Conservation (phyloP, 2,888 invertebrate genomes). For the Protonemura montana region DNA sequence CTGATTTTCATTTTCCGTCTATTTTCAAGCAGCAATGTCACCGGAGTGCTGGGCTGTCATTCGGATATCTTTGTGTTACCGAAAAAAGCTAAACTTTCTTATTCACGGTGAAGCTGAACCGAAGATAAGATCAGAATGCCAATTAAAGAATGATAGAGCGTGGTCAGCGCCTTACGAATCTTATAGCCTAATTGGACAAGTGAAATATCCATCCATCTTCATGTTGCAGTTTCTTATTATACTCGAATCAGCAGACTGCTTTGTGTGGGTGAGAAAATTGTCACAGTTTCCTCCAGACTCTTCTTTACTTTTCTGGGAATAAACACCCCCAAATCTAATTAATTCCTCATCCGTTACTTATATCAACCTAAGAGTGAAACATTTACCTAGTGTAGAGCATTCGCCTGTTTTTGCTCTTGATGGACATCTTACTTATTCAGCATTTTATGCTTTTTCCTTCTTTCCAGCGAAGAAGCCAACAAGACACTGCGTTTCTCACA, state of each 20-base stretch:
- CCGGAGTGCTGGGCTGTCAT: too few relatives aligned
- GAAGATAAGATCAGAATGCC: neutral
- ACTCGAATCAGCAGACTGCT: neutral
- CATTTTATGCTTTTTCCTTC: too few relatives aligned
- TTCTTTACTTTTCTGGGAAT: neutral
- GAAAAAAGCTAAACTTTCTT: too few relatives aligned
- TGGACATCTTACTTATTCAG: too few relatives aligned
- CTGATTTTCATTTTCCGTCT: too few relatives aligned
- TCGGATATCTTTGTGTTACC: too few relatives aligned
- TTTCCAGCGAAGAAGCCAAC: too few relatives aligned
- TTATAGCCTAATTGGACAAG: constrained; percentile 15
- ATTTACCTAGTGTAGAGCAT: too few relatives aligned
- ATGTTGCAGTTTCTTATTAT: constrained; percentile 16
- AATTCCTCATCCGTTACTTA: constrained; percentile 39
- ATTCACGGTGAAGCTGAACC: neutral
- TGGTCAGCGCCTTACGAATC: neutral
- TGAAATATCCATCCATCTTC: constrained; percentile 30
- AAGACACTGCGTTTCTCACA: too few relatives aligned
- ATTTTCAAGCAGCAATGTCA: too few relatives aligned
- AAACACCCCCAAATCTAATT: constrained; percentile 21
- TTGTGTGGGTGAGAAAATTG: neutral
- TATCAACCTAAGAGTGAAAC: too few relatives aligned
- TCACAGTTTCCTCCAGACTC: neutral
- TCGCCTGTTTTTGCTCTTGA: too few relatives aligned
- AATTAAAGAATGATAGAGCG: constrained; percentile 39